Evolutionary conservation across 2,797 vertebrate genomes (phyloP), one percentile per base, ranked within the genome.

Genomic region (Platalea minor): DNA sequence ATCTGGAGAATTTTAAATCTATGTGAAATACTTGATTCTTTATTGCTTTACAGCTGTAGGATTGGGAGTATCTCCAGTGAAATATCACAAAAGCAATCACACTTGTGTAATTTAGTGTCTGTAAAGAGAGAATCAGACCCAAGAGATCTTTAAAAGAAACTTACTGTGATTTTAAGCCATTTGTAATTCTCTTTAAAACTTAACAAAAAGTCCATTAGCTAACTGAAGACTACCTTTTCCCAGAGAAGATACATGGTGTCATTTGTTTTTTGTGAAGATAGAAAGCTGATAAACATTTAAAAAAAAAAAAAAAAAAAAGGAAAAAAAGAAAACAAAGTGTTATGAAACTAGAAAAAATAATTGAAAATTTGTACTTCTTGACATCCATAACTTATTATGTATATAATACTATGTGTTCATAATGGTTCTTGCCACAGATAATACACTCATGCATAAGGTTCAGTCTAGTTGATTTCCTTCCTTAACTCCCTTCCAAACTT

Each of bases 31-130:
- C 9, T 90, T 73, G 9, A 45, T 86, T 90, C 51, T 93, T 88
- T 70, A 17, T 33, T 88, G 28, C 50, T 68, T 93, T 90, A 56
- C 25, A 29, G 41, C 13, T 64, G 31, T 64, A 69, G 43, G 31
- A 81, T 13, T 50, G 13, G 12, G 20, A 56, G 10, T 78, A 46
- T 59, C 43, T 81, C 26, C 69, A 73, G 39, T 76, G 73, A 95
- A 94, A 88, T 82, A 90, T 33, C 69, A 60, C 41, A 69, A 69
- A 93, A 41, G 20, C 53, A 80, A 91, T 86, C 54, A 86, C 12
- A 33, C 16, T 78, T 88, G 31, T 94, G 61, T 81, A 89, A 95
- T 60, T 87, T 68, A 83, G 8, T 85, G 54, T 41, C 82, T 76
- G 46, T 74, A 94, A 93, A 88, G 70, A 57, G 25, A 84, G 45